These are phyloP conservation scores for Lytechinus variegatus DNA, from an alignment of 35 echinoderm and acorn worm species.

Conservation along the genomic window DNA sequence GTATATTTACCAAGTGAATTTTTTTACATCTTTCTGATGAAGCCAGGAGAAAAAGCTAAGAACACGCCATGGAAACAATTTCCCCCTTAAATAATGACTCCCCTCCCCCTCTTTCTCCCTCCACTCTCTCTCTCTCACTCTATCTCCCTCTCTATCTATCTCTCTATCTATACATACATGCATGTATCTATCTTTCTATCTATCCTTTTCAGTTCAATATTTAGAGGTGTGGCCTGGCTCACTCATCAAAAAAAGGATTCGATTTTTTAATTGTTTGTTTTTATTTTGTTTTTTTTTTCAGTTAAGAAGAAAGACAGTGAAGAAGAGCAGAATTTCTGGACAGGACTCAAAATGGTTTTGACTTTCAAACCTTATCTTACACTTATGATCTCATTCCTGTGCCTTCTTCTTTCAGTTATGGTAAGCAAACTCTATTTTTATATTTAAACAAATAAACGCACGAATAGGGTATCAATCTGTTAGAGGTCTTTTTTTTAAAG, in stretches of 20 bases:
- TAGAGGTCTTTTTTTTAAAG: too few species aligned
- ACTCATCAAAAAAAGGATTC: too few species aligned
- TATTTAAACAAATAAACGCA: neutral
- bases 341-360: conserved; percentile 44
- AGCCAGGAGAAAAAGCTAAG: too few species aligned
- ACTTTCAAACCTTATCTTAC: conserved; percentile 60
- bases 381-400: conserved; percentile 48
- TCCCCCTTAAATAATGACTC: neutral
- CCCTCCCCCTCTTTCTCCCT: neutral
- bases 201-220: neutral
- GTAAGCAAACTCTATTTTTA: conserved; percentile 4
- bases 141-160: neutral
- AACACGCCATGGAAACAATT: too few species aligned
- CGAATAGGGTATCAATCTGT: too few species aligned
- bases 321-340: conserved; percentile 25
- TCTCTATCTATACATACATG: neutral
- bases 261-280: neutral
- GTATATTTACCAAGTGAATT: too few species aligned
- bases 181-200: neutral
- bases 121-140: neutral
- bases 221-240: neutral
- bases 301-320: conserved; percentile 46
- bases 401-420: conserved; percentile 42
- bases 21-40: too few species aligned
- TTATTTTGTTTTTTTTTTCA: neutral